Percentiles rank a stretch among this genome's conserved stretches.
Evolutionary conservation across 2,113 vertebrate genomes (phyloP).

Genomic region (Sardina pilchardus): DNA sequence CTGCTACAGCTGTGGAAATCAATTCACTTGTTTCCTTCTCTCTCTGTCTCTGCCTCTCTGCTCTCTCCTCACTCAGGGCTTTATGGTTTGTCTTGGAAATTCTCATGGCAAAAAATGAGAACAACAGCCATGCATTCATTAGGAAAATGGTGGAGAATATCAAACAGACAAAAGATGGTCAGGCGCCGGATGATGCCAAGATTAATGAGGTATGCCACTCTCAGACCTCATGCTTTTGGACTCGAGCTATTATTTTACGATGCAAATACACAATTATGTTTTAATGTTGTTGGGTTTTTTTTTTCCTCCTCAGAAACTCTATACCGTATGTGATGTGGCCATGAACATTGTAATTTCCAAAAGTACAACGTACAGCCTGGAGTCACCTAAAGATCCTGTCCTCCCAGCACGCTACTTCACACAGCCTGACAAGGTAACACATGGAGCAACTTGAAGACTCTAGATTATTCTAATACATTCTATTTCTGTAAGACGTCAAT

Average conservation of each 20-base stretch:
- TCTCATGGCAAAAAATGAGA: conserved; percentile 98
- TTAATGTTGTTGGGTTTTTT: not conserved
- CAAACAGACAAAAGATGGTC: conserved; percentile 97
- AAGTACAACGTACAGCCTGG: conserved; percentile 98
- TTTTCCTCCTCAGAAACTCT: conserved; percentile 82
- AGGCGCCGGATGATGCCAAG: conserved; percentile 88
- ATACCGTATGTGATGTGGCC: conserved; percentile 97
- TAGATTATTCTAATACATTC: not conserved
- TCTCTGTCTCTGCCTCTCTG: not conserved
- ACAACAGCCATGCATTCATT: conserved; percentile 98
- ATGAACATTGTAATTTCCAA: conserved; percentile 99
- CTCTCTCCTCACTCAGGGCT: conserved; percentile 72
- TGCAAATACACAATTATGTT: not conserved
- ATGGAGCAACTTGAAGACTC: not conserved
- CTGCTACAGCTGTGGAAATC: conserved; percentile 12
- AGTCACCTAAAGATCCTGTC: conserved; percentile 97
- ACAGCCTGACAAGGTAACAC: conserved; percentile 93
- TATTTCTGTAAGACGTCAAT: not conserved
- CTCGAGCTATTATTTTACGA: not conserved
- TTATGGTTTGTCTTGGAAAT: conserved; percentile 98
- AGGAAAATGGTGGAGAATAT: conserved; percentile 99
- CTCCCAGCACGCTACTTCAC: conserved; percentile 93
- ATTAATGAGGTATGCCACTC: conserved; percentile 85
- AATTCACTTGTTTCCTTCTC: not conserved
- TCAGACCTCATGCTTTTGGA: not conserved